Percentiles rank a stretch among this genome's conserved stretches.
Evolutionary conservation across 1,140 invertebrate species (phyloP).

Genomic region (Maniola jurtina): DNA sequence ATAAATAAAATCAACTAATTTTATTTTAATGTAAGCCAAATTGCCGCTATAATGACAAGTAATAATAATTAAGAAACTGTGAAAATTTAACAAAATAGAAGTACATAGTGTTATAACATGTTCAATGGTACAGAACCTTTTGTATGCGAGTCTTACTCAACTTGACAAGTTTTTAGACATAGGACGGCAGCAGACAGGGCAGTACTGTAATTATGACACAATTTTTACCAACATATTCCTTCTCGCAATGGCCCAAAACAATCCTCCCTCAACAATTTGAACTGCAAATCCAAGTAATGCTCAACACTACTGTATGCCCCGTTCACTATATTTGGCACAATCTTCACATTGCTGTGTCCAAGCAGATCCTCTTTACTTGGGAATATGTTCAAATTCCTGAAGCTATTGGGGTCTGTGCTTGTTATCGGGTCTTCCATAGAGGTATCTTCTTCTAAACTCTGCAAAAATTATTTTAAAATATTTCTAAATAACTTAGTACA

Average conservation of each 20-base stretch:
- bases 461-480: too few relatives aligned
- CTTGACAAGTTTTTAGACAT: too few relatives aligned
- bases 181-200: too few relatives aligned
- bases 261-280: constrained; percentile 66
- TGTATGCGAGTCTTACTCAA: too few relatives aligned
- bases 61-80: too few relatives aligned
- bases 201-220: neutral
- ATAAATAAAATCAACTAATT: too few relatives aligned
- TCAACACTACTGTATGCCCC: constrained; percentile 59
- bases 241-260: constrained; percentile 64
- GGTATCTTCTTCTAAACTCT: constrained; percentile 7
- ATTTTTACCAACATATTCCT: constrained; percentile 65
- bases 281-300: constrained; percentile 66
- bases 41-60: too few relatives aligned
- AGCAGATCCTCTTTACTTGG: constrained; percentile 57
- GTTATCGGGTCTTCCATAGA: constrained; percentile 11
- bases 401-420: constrained; percentile 39
- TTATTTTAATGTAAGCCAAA: too few relatives aligned
- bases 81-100: too few relatives aligned
- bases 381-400: constrained; percentile 58
- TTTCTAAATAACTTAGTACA: neutral
- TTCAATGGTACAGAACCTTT: too few relatives aligned
- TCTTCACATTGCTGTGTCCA: constrained; percentile 34
- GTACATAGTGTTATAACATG: too few relatives aligned
- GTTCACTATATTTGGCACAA: constrained; percentile 62